Percentiles rank a stretch among this genome's conserved stretches.
phyloP scores from a whole-genome alignment of 2,113 vertebrate species.

The Cichladusa arquata region DNA sequence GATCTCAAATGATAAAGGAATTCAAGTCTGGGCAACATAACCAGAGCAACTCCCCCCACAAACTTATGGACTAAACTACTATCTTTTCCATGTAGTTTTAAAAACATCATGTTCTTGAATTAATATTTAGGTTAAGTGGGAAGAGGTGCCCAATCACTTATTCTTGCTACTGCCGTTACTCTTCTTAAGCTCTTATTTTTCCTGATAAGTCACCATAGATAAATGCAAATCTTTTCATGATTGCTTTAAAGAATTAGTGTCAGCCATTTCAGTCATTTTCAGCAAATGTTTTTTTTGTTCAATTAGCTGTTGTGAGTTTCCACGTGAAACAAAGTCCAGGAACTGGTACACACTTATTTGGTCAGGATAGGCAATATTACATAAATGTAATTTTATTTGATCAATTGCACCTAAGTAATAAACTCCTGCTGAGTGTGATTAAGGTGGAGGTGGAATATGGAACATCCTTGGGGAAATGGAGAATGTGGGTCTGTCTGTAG shows the following conservation, averaged over 20 bases:
- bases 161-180: background rate
- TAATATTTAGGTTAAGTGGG: background rate
- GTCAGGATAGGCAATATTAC: background rate
- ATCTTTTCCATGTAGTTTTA: background rate
- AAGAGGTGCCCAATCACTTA: background rate
- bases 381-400: background rate
- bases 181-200: background rate
- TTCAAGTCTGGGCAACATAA: constrained; percentile 50
- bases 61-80: background rate
- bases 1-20: constrained; percentile 67
- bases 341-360: background rate
- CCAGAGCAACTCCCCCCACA: background rate
- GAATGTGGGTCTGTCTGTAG: background rate
- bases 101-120: constrained; percentile 28
- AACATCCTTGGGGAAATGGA: background rate
- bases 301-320: background rate
- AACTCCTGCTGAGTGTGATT: background rate
- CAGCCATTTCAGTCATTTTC: background rate
- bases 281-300: background rate
- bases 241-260: background rate
- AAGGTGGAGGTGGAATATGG: background rate
- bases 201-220: background rate
- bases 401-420: background rate
- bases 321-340: background rate
- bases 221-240: background rate